These are phyloP conservation scores for Periplaneta americana DNA, from an alignment of 1,140 invertebrate genomes.

Conservation along the genomic window DNA sequence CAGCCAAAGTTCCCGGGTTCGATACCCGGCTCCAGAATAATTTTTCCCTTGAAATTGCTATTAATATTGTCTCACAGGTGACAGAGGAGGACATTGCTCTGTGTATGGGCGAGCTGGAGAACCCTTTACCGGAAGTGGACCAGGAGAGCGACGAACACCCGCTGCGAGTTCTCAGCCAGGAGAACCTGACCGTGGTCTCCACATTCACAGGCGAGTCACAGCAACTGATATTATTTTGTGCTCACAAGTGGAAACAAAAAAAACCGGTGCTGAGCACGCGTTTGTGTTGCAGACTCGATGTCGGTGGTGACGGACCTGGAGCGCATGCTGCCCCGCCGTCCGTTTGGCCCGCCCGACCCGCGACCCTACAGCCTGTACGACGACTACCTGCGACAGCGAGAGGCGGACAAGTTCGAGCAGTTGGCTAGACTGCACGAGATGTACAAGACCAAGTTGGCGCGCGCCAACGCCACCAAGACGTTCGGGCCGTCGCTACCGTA, in stretches of 20 bases:
- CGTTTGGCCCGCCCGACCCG: conserved; percentile 25
- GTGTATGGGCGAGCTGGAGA: conserved; percentile 70
- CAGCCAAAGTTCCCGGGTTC: too few species aligned
- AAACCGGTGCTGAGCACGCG: too few species aligned
- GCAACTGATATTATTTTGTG: neutral
- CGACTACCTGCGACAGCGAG: conserved; percentile 11
- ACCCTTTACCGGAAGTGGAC: conserved; percentile 64
- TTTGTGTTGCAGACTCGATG: conserved; percentile 54
- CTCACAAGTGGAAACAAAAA: neutral
- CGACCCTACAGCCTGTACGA: conserved; percentile 19
- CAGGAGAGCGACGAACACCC: conserved; percentile 67
- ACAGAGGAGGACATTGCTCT: conserved; percentile 87
- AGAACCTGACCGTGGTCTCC: conserved; percentile 83
- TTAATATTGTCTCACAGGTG: conserved; percentile 44
- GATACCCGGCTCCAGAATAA: too few species aligned
- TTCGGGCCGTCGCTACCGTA: neutral
- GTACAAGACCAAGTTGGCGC: conserved; percentile 55
- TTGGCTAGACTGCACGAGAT: conserved; percentile 60
- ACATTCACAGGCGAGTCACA: conserved; percentile 60
- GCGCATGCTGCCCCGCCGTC: conserved; percentile 39
- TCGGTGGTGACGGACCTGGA: conserved; percentile 70
- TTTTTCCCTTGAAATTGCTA: too few species aligned
- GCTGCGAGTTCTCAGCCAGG: conserved; percentile 78
- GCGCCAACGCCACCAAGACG: conserved; percentile 4
- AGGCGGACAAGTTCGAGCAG: conserved; percentile 46